Base-by-base conservation (phyloP, 2,888 invertebrate species). In the Iselma pallidipennis region DNA sequence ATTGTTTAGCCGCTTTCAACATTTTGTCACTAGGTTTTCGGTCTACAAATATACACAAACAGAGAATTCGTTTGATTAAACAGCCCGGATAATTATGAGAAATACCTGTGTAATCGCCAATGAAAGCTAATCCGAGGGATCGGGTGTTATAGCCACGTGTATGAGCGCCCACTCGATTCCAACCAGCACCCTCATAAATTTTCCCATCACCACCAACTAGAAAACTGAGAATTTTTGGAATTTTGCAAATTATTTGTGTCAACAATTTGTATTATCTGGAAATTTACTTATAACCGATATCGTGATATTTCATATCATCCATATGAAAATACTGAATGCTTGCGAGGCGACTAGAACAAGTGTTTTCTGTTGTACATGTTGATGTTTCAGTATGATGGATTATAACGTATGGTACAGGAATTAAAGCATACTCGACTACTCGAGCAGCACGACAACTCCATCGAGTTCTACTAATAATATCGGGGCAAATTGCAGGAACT, bases 171-270 rank as follows among this genome's bases (percentile, higher is more conserved):
- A 85, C 82, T 59, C 76, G 77, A 53, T 78, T 78, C 87, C 87
- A 88, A 0, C 87, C 86, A 0, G 82, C 80, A 9, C 87, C 88
- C 77, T 87, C 87, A 61, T 87, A 88, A 23, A 87, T 78, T 57
- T 82, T 84, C 1, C 87, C 87, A 72, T 87, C 87, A 1, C 85
- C 85, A 2, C 87, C 87, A 55, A 88, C 81, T 55, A 87, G 56
- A 70, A 88, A 88, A 62, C 87, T 88, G 60, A n/a, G n/a, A n/a
- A n/a, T n/a, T n/a, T n/a, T n/a, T n/a, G n/a, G n/a, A n/a, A 25
- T 25, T 25, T 25, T 4, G 25, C 25, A 25, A 25, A 6, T 25
- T 6, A 25, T 4, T 25, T 25, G 6, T 25, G 3, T 6, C 25
- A 25, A 6, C 3, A 4, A 25, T 4, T 25, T 6, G 25, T 6